phyloP scores from a whole-genome alignment of 2,888 invertebrate species.

The Erannis defoliaria region DNA sequence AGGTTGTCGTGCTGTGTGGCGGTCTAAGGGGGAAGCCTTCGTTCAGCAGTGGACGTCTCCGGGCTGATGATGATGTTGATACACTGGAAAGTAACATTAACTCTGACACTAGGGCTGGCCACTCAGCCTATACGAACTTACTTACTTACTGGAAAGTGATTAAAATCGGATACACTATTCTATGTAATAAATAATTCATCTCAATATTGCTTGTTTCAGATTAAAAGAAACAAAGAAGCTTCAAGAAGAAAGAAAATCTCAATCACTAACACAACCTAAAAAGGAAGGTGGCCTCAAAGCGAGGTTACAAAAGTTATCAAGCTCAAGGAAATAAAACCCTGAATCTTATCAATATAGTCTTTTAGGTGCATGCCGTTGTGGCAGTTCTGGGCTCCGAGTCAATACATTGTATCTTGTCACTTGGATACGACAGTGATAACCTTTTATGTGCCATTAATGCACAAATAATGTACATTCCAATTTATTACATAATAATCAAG shows the following conservation, averaged over 20 bases:
- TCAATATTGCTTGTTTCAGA: constrained; percentile 66
- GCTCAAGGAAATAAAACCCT: constrained; percentile 63
- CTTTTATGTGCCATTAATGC: constrained; percentile 39
- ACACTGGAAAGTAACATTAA: no score
- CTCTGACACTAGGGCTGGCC: no score
- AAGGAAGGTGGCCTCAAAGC: constrained; percentile 89
- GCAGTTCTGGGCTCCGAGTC: constrained; percentile 2
- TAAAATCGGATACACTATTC: background rate
- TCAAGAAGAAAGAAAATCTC: constrained; percentile 84
- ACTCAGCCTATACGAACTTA: no score
- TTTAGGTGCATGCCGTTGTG: background rate
- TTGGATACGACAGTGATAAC: background rate
- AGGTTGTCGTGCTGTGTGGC: no score
- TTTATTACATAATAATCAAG: constrained; percentile 1
- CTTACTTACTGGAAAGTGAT: no score
- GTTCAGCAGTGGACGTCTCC: no score
- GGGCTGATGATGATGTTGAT: no score
- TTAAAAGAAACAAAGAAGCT: constrained; percentile 88
- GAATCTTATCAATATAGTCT: background rate
- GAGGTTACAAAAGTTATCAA: constrained; percentile 87
- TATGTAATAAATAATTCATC: background rate
- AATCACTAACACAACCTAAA: constrained; percentile 85
- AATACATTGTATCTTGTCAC: background rate
- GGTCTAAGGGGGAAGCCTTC: no score
- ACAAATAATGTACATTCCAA: constrained; percentile 42